Percentiles rank a stretch among this genome's conserved stretches.
Conservation (phyloP, 2,888 invertebrate genomes). For the Pristionchus mayeri region DNA sequence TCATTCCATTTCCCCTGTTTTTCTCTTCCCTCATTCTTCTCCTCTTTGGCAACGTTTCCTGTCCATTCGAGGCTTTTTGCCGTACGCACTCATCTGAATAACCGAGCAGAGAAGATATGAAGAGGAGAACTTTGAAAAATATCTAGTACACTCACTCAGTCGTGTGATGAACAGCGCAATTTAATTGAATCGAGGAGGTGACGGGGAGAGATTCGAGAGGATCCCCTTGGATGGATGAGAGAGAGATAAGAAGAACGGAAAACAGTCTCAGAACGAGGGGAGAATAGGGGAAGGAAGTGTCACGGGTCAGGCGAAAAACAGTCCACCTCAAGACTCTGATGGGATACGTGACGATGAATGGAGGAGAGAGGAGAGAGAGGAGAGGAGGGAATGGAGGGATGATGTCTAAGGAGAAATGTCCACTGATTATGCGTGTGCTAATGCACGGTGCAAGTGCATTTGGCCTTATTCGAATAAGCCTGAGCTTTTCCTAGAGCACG, state of each 20-base stretch:
- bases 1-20: constrained; percentile 17
- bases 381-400: not conserved
- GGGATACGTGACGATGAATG: not conserved
- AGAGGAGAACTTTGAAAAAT: not conserved
- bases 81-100: constrained; percentile 36
- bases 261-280: constrained; percentile 8
- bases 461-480: not conserved
- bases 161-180: not conserved
- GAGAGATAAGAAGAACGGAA: constrained; percentile 35
- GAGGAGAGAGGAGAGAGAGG: not conserved
- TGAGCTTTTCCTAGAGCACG: not conserved
- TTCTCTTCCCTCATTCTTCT: constrained; percentile 6
- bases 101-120: not conserved
- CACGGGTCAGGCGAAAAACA: constrained; percentile 37
- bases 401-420: not conserved
- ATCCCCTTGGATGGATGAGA: no score
- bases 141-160: not conserved
- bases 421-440: not conserved
- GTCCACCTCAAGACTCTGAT: not conserved
- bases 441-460: not conserved
- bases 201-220: not conserved
- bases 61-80: not conserved
- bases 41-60: constrained; percentile 29
- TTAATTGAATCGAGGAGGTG: constrained; percentile 35
- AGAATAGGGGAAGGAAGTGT: constrained; percentile 30